Conservation (phyloP, 2,888 invertebrate species). For the Acronicta aceris region DNA sequence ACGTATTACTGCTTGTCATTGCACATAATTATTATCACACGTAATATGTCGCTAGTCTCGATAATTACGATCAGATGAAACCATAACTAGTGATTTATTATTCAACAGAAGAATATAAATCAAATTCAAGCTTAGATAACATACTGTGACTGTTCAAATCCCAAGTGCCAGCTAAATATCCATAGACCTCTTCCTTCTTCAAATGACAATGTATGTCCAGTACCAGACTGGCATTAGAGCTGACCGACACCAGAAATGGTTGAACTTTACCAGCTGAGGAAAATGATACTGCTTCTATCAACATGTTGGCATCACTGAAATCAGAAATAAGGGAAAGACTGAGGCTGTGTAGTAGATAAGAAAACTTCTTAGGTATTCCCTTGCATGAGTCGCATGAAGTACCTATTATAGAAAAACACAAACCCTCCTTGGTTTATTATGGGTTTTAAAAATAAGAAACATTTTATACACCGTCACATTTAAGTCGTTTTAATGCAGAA, state of each 20-base stretch:
- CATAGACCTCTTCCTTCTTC: conserved; percentile 97
- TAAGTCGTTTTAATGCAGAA: too few relatives aligned
- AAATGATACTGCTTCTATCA: conserved; percentile 97
- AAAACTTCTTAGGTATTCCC: not conserved
- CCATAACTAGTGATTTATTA: too few relatives aligned
- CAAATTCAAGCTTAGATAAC: conserved; percentile 65
- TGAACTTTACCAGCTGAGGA: conserved; percentile 96
- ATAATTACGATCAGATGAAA: too few relatives aligned
- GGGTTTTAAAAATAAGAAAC: not conserved
- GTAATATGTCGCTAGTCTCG: too few relatives aligned
- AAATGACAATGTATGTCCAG: conserved; percentile 98
- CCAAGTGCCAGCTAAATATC: conserved; percentile 98
- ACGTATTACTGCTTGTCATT: too few relatives aligned
- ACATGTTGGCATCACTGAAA: conserved; percentile 95
- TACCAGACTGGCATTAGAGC: conserved; percentile 95
- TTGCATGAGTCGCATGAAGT: too few relatives aligned
- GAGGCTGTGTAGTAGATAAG: not conserved
- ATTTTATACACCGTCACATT: too few relatives aligned
- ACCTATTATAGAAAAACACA: too few relatives aligned
- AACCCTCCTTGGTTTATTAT: too few relatives aligned
- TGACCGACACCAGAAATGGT: conserved; percentile 96
- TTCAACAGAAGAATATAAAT: too few relatives aligned
- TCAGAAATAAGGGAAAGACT: not conserved
- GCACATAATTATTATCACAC: too few relatives aligned
- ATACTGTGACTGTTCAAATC: conserved; percentile 97